These are phyloP conservation scores for Gallinago media DNA, from an alignment of 2,113 vertebrate species.

Conservation along the genomic window DNA sequence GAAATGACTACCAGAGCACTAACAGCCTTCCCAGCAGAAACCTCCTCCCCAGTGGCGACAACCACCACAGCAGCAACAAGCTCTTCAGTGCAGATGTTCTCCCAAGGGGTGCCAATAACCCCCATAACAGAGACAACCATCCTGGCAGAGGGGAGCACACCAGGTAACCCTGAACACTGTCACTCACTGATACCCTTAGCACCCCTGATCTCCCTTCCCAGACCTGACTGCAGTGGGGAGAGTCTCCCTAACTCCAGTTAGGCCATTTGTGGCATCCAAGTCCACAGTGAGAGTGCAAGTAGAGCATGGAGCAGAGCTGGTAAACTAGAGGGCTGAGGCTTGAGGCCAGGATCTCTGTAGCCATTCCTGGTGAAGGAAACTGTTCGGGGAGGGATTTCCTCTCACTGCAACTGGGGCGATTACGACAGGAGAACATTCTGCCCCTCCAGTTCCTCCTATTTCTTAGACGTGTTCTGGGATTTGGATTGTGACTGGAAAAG, in stretches of 20 bases:
- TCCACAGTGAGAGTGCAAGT: background rate
- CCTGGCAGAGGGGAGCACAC: accelerated
- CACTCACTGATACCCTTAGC: background rate
- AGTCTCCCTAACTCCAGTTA: no score
- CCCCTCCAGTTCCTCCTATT: accelerated
- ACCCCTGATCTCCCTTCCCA: background rate
- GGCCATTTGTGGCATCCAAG: background rate
- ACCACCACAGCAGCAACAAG: background rate
- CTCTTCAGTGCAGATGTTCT: no score
- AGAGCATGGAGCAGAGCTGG: background rate
- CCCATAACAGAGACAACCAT: background rate
- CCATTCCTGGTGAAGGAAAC: accelerated
- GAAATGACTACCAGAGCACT: background rate
- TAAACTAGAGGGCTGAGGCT: accelerated
- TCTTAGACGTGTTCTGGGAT: accelerated
- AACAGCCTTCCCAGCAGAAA: no score
- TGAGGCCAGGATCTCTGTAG: background rate
- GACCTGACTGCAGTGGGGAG: no score
- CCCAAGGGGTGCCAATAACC: background rate
- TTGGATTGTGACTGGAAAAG: background rate
- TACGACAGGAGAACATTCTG: accelerated
- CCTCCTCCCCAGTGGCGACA: accelerated
- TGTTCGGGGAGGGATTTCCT: accelerated
- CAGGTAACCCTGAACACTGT: background rate
- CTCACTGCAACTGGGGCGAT: accelerated